These are phyloP conservation scores for Neotoma lepida DNA, from an alignment of 2,113 vertebrate genomes.

Conservation along the genomic window DNA sequence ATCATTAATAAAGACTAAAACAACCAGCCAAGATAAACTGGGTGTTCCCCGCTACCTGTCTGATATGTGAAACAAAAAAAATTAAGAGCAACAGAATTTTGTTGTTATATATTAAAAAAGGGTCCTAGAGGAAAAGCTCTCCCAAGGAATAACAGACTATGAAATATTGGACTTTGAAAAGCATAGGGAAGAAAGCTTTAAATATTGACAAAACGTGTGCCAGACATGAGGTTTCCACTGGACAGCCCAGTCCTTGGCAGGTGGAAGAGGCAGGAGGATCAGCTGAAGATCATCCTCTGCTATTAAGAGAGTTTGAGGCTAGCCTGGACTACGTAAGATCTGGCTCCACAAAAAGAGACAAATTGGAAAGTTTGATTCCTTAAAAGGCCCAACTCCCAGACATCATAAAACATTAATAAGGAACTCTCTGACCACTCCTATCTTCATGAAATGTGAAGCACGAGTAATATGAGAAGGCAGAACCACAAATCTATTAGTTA, in stretches of 20 bases:
- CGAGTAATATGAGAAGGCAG: neutral
- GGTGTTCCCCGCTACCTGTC: neutral
- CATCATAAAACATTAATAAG: constrained; percentile 17
- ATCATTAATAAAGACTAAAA: neutral
- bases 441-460: constrained; percentile 15
- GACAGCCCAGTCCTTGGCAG: neutral
- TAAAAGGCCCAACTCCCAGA: neutral
- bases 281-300: neutral
- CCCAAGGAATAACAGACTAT: neutral
- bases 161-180: neutral
- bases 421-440: neutral
- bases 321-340: neutral
- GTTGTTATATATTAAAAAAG: neutral
- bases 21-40: neutral
- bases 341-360: neutral
- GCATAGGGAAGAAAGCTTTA: constrained; percentile 6
- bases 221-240: neutral
- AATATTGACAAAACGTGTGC: neutral
- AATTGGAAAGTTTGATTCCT: neutral
- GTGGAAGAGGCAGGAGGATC: neutral
- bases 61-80: constrained; percentile 26
- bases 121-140: neutral
- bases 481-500: constrained; percentile 1
- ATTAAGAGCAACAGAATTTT: neutral
- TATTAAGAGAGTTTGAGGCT: neutral